Conservation (phyloP, 1,140 invertebrate species). For the Meloidogyne hapla region DNA sequence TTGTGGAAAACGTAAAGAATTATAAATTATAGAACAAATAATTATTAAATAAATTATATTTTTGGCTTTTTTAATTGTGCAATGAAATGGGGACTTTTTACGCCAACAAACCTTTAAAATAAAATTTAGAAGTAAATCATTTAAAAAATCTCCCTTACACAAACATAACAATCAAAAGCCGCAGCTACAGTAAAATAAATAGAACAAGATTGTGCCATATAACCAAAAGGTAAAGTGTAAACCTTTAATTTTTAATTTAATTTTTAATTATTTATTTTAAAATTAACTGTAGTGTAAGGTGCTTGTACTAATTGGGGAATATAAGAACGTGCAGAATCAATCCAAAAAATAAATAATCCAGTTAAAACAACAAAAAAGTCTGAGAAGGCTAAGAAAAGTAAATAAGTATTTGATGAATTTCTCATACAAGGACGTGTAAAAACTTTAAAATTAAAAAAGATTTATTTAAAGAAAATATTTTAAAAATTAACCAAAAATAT, state of each 20-base stretch:
- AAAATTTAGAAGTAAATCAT: conserved; percentile 2
- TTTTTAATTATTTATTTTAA: conserved; percentile 30
- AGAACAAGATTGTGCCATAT: conserved; percentile 62
- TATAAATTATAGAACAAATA: conserved; percentile 58
- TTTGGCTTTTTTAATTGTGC: conserved; percentile 52
- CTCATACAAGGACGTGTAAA: conserved; percentile 39
- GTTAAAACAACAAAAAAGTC: conserved; percentile 63
- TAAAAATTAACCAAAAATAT: conserved; percentile 58
- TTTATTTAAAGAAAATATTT: conserved; percentile 28
- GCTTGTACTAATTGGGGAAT: conserved; percentile 56
- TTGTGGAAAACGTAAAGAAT: conserved; percentile 62
- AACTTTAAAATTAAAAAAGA: background rate
- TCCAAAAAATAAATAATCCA: conserved; percentile 63
- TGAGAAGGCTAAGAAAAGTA: conserved; percentile 53
- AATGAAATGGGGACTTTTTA: conserved; percentile 39
- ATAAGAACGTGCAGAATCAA: conserved; percentile 57
- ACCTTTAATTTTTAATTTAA: background rate
- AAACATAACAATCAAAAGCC: conserved; percentile 61
- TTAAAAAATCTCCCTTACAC: conserved; percentile 38
- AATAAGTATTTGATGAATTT: conserved; percentile 61
- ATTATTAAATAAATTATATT: conserved; percentile 50
- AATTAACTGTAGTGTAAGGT: conserved; percentile 58
- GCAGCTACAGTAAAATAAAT: conserved; percentile 63
- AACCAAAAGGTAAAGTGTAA: conserved; percentile 32
- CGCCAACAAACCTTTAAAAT: conserved; percentile 56